phyloP scores from a whole-genome alignment of 1,140 invertebrate genomes.

The Laodelphax striatellus region DNA sequence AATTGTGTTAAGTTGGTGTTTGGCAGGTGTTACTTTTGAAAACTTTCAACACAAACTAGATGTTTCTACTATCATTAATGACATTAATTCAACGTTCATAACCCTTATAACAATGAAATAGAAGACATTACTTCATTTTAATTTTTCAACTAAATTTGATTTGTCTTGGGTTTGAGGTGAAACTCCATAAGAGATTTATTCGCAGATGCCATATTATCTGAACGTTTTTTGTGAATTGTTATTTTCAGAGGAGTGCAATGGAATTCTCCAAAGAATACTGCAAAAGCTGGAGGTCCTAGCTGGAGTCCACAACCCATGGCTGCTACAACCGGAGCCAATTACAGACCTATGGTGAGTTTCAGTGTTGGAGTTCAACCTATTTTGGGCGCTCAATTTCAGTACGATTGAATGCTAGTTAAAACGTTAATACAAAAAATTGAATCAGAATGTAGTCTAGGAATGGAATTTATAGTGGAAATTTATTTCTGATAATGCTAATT shows the following conservation, averaged over 20 bases:
- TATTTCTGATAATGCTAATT: too few species aligned
- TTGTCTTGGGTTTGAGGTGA: too few species aligned
- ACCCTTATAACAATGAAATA: too few species aligned
- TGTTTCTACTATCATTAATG: too few species aligned
- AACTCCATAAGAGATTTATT: not conserved
- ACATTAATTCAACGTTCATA: too few species aligned
- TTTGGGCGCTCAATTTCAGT: not conserved
- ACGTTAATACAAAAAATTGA: not conserved
- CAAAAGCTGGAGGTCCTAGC: slow-evolving; percentile 51
- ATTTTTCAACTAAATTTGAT: too few species aligned
- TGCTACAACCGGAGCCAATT: slow-evolving; percentile 69
- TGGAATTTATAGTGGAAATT: too few species aligned
- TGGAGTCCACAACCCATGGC: slow-evolving; percentile 80
- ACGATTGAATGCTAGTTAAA: not conserved
- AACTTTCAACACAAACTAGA: too few species aligned
- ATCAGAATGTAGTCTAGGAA: too few species aligned
- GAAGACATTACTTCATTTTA: too few species aligned
- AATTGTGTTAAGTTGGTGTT: too few species aligned
- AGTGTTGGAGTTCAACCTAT: not conserved
- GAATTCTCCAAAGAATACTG: slow-evolving; percentile 75
- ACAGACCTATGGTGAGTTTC: slow-evolving; percentile 58
- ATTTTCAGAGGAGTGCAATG: slow-evolving; percentile 54
- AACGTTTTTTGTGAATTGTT: not conserved
- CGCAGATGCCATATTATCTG: not conserved
- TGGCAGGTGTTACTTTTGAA: too few species aligned